Conservation (phyloP, 2,797 vertebrate genomes). For the Coendou prehensilis region DNA sequence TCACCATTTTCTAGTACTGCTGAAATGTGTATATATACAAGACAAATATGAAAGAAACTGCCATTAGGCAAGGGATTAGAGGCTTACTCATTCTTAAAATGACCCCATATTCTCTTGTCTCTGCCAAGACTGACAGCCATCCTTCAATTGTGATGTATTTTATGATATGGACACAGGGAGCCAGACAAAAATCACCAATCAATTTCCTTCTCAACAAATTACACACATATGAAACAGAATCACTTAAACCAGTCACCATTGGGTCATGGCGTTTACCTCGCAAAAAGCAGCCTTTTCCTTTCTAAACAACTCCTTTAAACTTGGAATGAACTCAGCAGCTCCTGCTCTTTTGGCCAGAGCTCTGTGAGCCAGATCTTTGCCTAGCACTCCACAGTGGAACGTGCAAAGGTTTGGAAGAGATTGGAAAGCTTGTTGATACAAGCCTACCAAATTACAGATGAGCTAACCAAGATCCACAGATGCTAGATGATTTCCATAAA, state of each 20-base stretch:
- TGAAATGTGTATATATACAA: neutral
- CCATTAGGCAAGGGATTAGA: neutral
- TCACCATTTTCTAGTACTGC: neutral
- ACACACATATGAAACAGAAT: constrained; percentile 67
- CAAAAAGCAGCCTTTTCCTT: neutral
- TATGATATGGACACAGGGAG: constrained; percentile 42
- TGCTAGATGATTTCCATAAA: neutral
- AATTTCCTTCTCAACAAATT: constrained; percentile 65
- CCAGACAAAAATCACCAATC: constrained; percentile 56
- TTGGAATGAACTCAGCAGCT: neutral
- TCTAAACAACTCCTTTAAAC: constrained; percentile 16
- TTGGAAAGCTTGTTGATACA: neutral
- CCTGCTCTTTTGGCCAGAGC: neutral
- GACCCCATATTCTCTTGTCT: neutral
- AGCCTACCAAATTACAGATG: neutral
- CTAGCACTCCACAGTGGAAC: neutral
- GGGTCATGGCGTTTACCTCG: constrained; percentile 5
- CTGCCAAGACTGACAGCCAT: neutral
- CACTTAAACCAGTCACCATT: neutral
- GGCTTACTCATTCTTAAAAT: constrained; percentile 42
- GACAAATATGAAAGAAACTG: constrained; percentile 40
- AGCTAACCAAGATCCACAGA: neutral
- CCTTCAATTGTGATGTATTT: constrained; percentile 43
- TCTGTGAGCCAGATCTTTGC: neutral
- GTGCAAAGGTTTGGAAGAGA: neutral